A percentile compares a stretch with the other conserved stretches of the same genome.
These are phyloP conservation scores for Gallirallus australis DNA, from an alignment of 2,797 vertebrate genomes.

Conservation along the genomic window DNA sequence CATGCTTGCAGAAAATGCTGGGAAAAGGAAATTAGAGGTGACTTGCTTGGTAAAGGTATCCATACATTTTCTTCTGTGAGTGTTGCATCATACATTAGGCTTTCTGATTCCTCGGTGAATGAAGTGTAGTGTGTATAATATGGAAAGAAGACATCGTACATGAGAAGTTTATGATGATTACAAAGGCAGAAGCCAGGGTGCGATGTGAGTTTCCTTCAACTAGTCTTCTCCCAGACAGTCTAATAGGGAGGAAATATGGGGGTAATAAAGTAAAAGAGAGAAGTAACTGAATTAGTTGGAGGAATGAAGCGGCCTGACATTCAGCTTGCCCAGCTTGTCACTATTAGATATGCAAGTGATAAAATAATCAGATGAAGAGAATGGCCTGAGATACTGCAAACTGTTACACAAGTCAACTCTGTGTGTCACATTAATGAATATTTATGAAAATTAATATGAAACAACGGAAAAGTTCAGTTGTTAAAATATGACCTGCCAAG, in stretches of 20 bases:
- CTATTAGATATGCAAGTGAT: background rate
- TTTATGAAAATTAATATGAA: conserved; percentile 43
- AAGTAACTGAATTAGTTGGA: background rate
- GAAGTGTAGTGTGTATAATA: background rate
- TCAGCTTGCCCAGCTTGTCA: background rate
- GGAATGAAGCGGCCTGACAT: background rate
- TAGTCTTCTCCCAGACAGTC: background rate
- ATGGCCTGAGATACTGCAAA: background rate
- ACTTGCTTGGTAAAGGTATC: background rate
- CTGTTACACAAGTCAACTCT: background rate
- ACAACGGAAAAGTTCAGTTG: background rate
- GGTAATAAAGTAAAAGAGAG: background rate
- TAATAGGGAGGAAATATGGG: background rate
- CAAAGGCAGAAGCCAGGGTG: background rate
- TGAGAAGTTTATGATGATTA: background rate
- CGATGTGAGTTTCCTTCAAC: background rate
- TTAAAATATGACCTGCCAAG: conserved; percentile 43
- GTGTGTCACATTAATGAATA: conserved; percentile 34
- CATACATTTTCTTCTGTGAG: background rate
- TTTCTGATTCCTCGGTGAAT: background rate
- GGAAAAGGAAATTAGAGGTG: background rate
- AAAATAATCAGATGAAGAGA: conserved; percentile 7
- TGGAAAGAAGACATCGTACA: background rate
- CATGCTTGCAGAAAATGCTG: background rate
- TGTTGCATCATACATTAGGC: background rate